Base-by-base conservation (phyloP, 2,797 vertebrate species). In the Paramormyrops hopkinsi region DNA sequence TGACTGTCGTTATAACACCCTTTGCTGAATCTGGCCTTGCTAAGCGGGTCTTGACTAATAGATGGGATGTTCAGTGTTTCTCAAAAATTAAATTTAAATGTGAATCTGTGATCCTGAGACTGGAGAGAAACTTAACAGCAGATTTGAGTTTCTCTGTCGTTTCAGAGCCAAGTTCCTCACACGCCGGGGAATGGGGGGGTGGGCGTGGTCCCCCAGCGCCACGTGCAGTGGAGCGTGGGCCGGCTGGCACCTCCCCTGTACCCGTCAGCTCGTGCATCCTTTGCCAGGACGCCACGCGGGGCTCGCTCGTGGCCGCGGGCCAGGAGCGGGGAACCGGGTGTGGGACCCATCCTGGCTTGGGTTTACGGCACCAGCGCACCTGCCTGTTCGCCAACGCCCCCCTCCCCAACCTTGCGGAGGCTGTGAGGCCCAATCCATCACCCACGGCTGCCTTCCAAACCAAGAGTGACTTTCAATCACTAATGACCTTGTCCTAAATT, bases 401-500 rank as follows among this genome's bases (percentile, higher is more conserved):
- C 86, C 25, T 17, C 87, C 59, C 87, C n/a, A 5, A 33, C 29
- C 33, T 44, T 4, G 17, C 79, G 17, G 79, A 48, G 79, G 44
- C 22, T 46, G 41, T 19, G 76, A 88, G 89, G 88, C 84, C 89
- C 92, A 91, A 92, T 93, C 92, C 91, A 92, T 92, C 91, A 92
- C 89, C 69, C 84, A 44, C 88, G 86, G 85, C 89, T 90, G 88
- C 91, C 90, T 59, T 56, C 79, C 79, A 48, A 88, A 90, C 91
- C 91, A 92, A 91, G 91, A 92, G 90, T 92, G 92, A 92, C 92
- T 93, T 92, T 93, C 91, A 91, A 62, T 90, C 88, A 89, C 59
- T 51, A 89, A 89, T 92, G 90, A 93, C 92, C 93, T 93, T 93
- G 93, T 92, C 91, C 92, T 90, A 92, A 91, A 92, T 91, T 93